These are phyloP conservation scores for Phoxinus phoxinus DNA, from an alignment of 2,113 vertebrate genomes.

Conservation along the genomic window DNA sequence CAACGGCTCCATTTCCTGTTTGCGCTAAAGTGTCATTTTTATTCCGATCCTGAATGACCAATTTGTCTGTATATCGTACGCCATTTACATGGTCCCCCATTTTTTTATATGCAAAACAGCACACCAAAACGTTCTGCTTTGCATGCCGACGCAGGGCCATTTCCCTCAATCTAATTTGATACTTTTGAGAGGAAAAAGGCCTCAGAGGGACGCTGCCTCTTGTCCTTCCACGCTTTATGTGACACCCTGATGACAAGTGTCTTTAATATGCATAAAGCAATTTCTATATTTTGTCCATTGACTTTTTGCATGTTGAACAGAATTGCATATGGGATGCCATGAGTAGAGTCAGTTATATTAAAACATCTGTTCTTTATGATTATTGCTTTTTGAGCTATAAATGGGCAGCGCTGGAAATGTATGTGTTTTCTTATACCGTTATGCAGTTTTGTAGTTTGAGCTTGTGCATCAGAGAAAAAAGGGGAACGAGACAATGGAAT, in stretches of 20 bases:
- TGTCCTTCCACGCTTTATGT: slow-evolving; percentile 85
- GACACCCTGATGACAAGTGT: slow-evolving; percentile 98
- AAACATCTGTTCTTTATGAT: slow-evolving; percentile 78
- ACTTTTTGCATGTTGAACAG: slow-evolving; percentile 74
- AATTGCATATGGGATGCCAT: slow-evolving; percentile 71
- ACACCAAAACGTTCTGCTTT: slow-evolving; percentile 66
- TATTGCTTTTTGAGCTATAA: slow-evolving; percentile 72
- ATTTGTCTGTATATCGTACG: slow-evolving; percentile 97
- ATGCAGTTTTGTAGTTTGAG: slow-evolving; percentile 11
- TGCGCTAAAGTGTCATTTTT: slow-evolving; percentile 82
- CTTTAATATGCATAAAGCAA: slow-evolving; percentile 91
- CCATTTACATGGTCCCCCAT: slow-evolving; percentile 96
- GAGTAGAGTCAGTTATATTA: slow-evolving; percentile 62
- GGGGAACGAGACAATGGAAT: slow-evolving; percentile 18
- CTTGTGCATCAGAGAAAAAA: neutral
- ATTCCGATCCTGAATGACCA: slow-evolving; percentile 87
- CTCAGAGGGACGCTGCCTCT: slow-evolving; percentile 89
- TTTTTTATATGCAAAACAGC: slow-evolving; percentile 99
- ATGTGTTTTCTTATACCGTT: slow-evolving; percentile 2
- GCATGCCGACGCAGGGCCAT: slow-evolving; percentile 79
- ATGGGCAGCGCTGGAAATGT: slow-evolving; percentile 25
- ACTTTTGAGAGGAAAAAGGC: slow-evolving; percentile 95
- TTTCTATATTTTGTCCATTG: slow-evolving; percentile 69
- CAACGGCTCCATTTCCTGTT: slow-evolving; percentile 76
- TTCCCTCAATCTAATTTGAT: slow-evolving; percentile 99